Base-by-base conservation (phyloP, 2,888 invertebrate genomes). In the Tenthredo distinguenda region DNA sequence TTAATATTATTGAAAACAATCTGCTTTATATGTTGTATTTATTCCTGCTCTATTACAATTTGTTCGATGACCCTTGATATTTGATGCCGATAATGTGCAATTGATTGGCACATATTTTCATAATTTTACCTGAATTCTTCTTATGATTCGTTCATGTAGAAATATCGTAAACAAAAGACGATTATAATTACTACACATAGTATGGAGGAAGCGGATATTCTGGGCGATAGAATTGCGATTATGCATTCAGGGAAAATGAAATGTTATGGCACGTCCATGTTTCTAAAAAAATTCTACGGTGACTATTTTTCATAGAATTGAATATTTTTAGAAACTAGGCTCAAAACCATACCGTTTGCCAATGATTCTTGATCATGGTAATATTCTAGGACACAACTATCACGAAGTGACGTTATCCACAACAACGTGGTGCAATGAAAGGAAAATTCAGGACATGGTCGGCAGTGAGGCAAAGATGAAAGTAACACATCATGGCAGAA, bases 201-300 rank as follows among this genome's bases (percentile, higher is more conserved):
- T 93, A 98, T 98, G 98, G 98, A 98, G 93, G 98, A 98, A 93
- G 98, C 98, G 7, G 98, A 98, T 93, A 96, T 96, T 47, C 94
- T 98, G 1, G 98, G 97, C 0, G 98, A 98, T 94, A 95, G 97
- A 88, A 97, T 98, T 88, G 97, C 97, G 0, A 97, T 98, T 87
- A 95, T 98, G 94, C 95, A 96, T 87, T 94, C 94, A 87, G 97
- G 97, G 26, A 91, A 92, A n/a, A 93, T 98, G 71, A 95, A 95
- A 87, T 97, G 97, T 91, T 96, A 95, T 92, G 98, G 98, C 47
- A 96, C 97, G 2, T 95, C 97, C 0, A 95, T 97, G 93, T 96
- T 96, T 91, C 95, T 98, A 83, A 98, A 98, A 93, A 96, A 94
- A 84, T 40, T 26, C 26, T 81, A 62, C 40, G 81, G 81, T 81